Percentiles rank a stretch among this genome's conserved stretches.
These are phyloP conservation scores for Dasyornis broadbenti DNA, from an alignment of 2,113 vertebrate species.

Conservation along the genomic window DNA sequence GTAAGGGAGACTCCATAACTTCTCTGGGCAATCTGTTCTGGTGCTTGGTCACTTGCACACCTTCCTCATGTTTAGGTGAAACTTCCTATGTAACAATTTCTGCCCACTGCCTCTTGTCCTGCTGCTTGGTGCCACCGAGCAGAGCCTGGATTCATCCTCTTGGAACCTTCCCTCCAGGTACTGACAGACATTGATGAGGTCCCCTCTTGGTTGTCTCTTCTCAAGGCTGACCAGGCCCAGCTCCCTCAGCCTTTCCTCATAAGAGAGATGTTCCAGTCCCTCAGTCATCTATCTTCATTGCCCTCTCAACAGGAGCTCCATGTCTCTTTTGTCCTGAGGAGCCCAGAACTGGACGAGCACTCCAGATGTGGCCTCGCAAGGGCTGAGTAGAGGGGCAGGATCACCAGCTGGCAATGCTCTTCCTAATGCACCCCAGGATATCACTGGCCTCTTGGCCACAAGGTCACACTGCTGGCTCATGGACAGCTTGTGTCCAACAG, in stretches of 20 bases:
- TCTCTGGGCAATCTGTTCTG: not conserved
- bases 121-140: not conserved
- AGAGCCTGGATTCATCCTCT: not conserved
- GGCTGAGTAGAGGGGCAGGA: not conserved
- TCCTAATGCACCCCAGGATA: not conserved
- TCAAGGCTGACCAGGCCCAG: not conserved
- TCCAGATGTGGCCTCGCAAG: not conserved
- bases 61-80: not conserved
- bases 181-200: not conserved
- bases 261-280: not conserved
- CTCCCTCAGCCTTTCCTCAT: rapidly evolving
- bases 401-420: not conserved
- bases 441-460: not conserved
- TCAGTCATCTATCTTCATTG: not conserved
- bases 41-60: not conserved
- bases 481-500: not conserved
- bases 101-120: not conserved
- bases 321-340: not conserved
- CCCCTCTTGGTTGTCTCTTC: not conserved
- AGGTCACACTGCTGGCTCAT: not conserved
- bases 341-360: not conserved
- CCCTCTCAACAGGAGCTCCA: not conserved
- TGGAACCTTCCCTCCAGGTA: not conserved
- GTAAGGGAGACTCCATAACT: not conserved
- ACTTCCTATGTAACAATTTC: not conserved